Base-by-base conservation (phyloP, 2,113 vertebrate genomes). In the Ptyas mucosa region DNA sequence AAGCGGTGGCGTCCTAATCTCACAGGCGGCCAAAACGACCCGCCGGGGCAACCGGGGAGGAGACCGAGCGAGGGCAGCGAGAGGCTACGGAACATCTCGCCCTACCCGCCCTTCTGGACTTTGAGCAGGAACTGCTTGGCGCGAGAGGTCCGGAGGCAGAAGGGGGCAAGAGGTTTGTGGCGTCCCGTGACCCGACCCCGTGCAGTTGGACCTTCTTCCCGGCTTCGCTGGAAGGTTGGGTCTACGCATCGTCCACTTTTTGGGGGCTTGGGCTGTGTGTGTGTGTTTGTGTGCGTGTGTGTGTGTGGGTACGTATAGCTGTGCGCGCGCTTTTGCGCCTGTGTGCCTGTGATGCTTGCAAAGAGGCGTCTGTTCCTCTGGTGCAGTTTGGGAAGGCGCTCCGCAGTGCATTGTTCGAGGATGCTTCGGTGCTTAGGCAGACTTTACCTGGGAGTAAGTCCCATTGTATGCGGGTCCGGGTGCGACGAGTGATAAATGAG, bases 1-100 rank as follows among this genome's bases (percentile, higher is more conserved):
- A 23, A 89, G 86, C 85, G 58, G 90, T 93, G 69, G 69, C 69
- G 95, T 55, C 90, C 58, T 92, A 89, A 89, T 92, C 81, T 43
- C 69, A 14, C 52, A 15, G 69, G 69, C n/a, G 3, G 14, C 34
- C 88, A 29, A 58, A 85, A 90, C 85, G 15, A 18, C 20, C 6
- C 12, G 52, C 8, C 34, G 34, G 34, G 34, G 34, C 51, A 8
- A 53, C 81, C 43, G 53, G 9, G 58, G 58, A 61, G 58, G 34
- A 49, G 2, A 85, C 46, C 9, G 87, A 89, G 8, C 61, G 34
- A 81, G 75, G 75, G 69, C 69, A 81, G 69, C 6, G n/a, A 18
- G 34, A 81, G 75, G 75, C 75, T 43, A 43, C 75, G 18, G 75
- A 81, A 43, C 75, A 20, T 1, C 18, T 81, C 34, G 75, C 75